Percentiles rank a stretch among this genome's conserved stretches.
These are phyloP conservation scores for Vultur gryphus DNA, from an alignment of 2,797 vertebrate species.

Conservation along the genomic window DNA sequence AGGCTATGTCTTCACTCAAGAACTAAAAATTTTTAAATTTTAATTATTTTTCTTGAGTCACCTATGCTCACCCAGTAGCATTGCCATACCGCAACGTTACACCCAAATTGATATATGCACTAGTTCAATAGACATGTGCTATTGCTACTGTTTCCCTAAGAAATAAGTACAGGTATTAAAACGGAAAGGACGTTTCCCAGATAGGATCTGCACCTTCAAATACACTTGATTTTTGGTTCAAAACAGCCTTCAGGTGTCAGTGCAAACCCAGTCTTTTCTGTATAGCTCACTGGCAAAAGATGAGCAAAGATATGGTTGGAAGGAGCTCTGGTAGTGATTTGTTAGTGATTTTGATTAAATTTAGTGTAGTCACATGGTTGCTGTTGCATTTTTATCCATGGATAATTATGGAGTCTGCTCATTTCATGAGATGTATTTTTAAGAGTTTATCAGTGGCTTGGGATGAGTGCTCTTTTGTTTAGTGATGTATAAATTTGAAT, in stretches of 20 bases:
- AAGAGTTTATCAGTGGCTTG: conserved; percentile 66
- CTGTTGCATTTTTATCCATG: conserved; percentile 43
- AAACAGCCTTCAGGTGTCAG: conserved; percentile 48
- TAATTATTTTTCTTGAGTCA: neutral
- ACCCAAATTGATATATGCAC: neutral
- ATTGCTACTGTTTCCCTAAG: neutral
- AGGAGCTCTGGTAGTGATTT: conserved; percentile 45
- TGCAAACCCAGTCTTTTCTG: conserved; percentile 20
- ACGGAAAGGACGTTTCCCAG: neutral
- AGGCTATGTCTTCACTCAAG: neutral
- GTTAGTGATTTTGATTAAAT: conserved; percentile 57
- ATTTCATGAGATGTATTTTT: conserved; percentile 66
- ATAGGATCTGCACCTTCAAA: neutral
- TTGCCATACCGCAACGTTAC: neutral
- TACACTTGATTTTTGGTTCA: neutral
- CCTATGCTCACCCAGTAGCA: neutral
- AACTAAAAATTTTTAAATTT: neutral
- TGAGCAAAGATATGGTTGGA: conserved; percentile 9
- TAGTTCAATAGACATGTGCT: neutral
- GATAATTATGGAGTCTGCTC: conserved; percentile 58
- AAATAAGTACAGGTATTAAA: neutral
- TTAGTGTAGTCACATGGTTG: conserved; percentile 35
- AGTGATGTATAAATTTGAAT: conserved; percentile 70
- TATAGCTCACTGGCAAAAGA: neutral
- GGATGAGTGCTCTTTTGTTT: conserved; percentile 69